Conservation (phyloP, 2,797 vertebrate genomes). For the Meda fulgida region DNA sequence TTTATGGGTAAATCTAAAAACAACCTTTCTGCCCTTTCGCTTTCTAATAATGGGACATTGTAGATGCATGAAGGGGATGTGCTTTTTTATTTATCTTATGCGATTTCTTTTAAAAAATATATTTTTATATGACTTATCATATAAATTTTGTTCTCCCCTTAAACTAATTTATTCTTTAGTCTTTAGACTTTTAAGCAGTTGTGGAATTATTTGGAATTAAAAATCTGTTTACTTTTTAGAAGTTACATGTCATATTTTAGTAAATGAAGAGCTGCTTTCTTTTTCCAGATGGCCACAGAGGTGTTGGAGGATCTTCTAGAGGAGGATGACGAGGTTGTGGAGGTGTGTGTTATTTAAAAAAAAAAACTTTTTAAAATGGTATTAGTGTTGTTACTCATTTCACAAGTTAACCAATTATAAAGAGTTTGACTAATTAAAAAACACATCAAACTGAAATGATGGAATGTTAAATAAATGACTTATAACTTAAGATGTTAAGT, state of each 20-base stretch:
- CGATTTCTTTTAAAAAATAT: neutral
- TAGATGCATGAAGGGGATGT: neutral
- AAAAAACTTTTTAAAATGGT: neutral
- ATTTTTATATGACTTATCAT: too few species aligned
- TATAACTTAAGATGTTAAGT: neutral
- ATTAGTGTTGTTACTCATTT: constrained; percentile 10
- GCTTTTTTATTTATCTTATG: neutral
- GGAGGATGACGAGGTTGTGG: constrained; percentile 85
- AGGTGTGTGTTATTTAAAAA: constrained; percentile 68
- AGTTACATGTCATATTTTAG: neutral
- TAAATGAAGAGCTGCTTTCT: constrained; percentile 21
- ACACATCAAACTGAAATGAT: neutral
- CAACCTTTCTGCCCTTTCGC: neutral
- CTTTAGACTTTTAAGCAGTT: neutral
- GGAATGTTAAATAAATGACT: neutral
- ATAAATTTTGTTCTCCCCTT: neutral
- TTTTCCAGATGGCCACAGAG: constrained; percentile 75
- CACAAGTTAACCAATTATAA: neutral
- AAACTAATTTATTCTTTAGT: neutral
- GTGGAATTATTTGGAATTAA: neutral
- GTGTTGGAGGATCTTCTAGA: constrained; percentile 83
- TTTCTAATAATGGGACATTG: neutral
- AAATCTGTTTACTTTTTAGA: neutral
- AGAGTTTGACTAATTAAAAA: neutral
- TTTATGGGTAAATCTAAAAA: too few species aligned